Base-by-base conservation (phyloP, 2,888 invertebrate species). In the Trissoscelio sp. region DNA sequence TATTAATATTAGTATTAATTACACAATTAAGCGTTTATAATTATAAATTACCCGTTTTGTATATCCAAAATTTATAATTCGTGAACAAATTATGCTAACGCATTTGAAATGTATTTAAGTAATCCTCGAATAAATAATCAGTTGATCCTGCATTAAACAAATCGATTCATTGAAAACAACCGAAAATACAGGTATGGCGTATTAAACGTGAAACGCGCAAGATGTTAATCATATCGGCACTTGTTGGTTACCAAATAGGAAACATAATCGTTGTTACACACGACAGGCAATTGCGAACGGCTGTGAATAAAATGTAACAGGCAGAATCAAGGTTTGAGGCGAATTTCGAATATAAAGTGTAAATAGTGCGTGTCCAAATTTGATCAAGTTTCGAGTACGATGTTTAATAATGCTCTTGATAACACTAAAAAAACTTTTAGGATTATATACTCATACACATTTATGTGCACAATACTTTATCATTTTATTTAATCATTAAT, bases 231-330 rank as follows among this genome's bases (percentile, higher is more conserved):
- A 14, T 51, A 75, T 42, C 20, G 42, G 31, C 39, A 60, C 58
- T 58, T 42, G 51, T 31, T 51, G 51, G 39, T 66, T 69, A 39
- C 55, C 62, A 28, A 67, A 77, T 11, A 34, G 48, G 34, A 58
- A 55, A 57, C 46, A 42, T 12, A 66, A 58, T 75, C 58, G 66
- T 66, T 51, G 66, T 58, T 22, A 66, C 55, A 69, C 16, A 14
- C 18, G 51, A 69, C 39, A 70, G 55, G 39, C 55, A 77, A 70
- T 72, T 79, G 81, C 64, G 83, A 83, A 83, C 73, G 84, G 81
- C 84, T 85, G 85, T 85, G 82, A 85, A 83, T 73, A 66, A 64
- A 79, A 66, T 16, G 62, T 57, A 64, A 69, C 44, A 62, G 57
- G 22, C 67, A 53, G 28, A 62, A 58, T 51, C 67, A 44, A 72